Evolutionary conservation across 2,113 vertebrate species (phyloP), one percentile per base, ranked within the genome.

Genomic region (Pogonocichla stellata): DNA sequence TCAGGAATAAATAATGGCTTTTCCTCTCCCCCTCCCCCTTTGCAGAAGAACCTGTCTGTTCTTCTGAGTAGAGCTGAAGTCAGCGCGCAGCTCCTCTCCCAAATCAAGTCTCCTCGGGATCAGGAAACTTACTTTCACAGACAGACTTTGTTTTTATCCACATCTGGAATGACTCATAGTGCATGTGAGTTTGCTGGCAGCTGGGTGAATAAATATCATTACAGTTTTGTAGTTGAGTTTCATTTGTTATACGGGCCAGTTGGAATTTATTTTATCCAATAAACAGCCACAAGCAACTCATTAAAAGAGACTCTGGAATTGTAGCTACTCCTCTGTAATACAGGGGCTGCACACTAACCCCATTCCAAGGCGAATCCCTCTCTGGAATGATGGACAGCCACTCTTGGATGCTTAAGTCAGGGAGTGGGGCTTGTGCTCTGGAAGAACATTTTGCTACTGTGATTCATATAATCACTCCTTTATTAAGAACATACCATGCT

Each of bases 161-260:
- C 98, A 98, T 98, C 98, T 98, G 98, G 98, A 98, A 96, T 98
- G 98, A 98, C 97, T 98, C 98, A 98, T 92, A 36, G 98, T 97
- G 97, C 98, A 98, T 98, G 98, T 98, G 98, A 98, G 97, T 96
- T 97, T 97, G 80, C 97, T 98, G 98, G 98, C 98, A 98, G 97
- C 96, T 74, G 87, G 92, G 92, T 9, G 97, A 97, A 98, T 97
- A 98, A 98, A 98, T 98, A 98, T 97, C 97, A 91, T 94, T 96
- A 94, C 95, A 97, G 98, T 98, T 98, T 96, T 98, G 96, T 72
- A 96, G 96, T 74, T 96, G 92, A 97, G 96, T 95, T 98, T 97
- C 97, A 96, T 98, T 97, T 98, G 96, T 97, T 97, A 96, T 96
- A 97, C 92, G 90, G 92, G 66, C 96, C 97, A 97, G 94, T 92